Evolutionary conservation across 2,888 invertebrate species (phyloP).

Genomic region (Erpobdella octoculata): DNA sequence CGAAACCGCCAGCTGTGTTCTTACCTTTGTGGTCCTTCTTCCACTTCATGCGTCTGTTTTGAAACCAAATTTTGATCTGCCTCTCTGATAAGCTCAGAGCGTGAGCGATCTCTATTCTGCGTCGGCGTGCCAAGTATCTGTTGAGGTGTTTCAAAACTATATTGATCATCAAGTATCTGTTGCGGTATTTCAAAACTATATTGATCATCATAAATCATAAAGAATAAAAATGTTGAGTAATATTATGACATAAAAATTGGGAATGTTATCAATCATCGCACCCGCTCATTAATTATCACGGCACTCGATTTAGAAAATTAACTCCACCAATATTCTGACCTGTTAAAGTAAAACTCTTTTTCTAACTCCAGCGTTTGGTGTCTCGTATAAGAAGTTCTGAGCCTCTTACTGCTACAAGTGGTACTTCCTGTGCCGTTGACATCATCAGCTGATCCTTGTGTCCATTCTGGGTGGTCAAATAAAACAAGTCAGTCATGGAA

Average conservation of each 20-base stretch:
- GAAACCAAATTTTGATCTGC: constrained; percentile 27
- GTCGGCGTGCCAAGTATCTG: constrained; percentile 25
- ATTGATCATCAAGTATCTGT: no score
- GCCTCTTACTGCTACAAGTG: constrained; percentile 80
- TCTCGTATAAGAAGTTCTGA: constrained; percentile 91
- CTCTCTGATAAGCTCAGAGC: constrained; percentile 27
- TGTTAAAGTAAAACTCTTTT: constrained; percentile 97
- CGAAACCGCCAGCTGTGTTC: not conserved
- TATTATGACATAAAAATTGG: no score
- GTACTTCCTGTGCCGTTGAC: not conserved
- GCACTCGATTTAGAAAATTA: not conserved
- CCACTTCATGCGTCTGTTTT: constrained; percentile 25
- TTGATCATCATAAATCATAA: no score
- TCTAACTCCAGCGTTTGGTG: constrained; percentile 95
- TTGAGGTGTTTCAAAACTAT: no score
- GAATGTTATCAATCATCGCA: no score
- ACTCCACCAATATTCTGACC: constrained; percentile 60
- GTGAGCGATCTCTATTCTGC: constrained; percentile 27
- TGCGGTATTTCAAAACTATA: no score
- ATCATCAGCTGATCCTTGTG: constrained; percentile 14
- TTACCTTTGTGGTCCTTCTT: constrained; percentile 27
- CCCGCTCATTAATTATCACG: no score
- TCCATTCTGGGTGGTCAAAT: constrained; percentile 1
- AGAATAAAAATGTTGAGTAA: no score
- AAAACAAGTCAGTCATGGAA: not conserved